Base-by-base conservation (phyloP, 2,797 vertebrate species). In the Lerista edwardsae region DNA sequence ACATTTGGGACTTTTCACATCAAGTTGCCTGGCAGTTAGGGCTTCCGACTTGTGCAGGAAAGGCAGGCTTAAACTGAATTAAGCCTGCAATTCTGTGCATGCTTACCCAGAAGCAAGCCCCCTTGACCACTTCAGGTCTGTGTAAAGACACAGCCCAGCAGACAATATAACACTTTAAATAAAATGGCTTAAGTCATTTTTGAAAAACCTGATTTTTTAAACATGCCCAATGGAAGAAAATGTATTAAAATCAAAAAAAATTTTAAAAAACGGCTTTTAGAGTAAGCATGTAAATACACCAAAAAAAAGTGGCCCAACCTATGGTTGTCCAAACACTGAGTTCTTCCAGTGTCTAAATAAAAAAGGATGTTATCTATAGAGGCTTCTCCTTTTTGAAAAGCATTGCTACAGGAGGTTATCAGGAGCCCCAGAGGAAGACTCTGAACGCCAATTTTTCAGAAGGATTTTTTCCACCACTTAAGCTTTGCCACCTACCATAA, bases 351-450 rank as follows among this genome's bases (percentile, higher is more conserved):
- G 7, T 7, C 55, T 36, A n/a, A 75, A 71, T 19, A 73, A 17
- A 88, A 74, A 15, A 6, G 10, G 12, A 85, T 86, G 41, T 51
- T 76, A 44, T 36, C 15, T 77, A 78, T n/a, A 36, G 84, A 67
- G n/a, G 75, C 25, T 15, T 75, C 71, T 64, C 80, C 59, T 72
- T 88, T 82, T 87, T 39, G 11, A 57, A 78, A 86, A 81, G 51
- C 64, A 27, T 78, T 3, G 86, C 39, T 78, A 77, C 21, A 34
- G 21, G 23, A 79, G 57, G 29, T 31, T 71, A 76, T n/a, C 1
- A 87, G 3, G 64, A 69, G 72, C 34, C 86, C 59, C 75, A 51
- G 80, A n/a, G 36, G 6, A n/a, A 86, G 84, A 81, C 41, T 9
- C 77, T 5, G 87, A 80, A 14, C 39, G 10, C 61, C 29, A 77